Percentiles rank a stretch among this genome's conserved stretches.
Evolutionary conservation across 1,140 invertebrate genomes (phyloP).

Genomic region (Anadara kagoshimensis): DNA sequence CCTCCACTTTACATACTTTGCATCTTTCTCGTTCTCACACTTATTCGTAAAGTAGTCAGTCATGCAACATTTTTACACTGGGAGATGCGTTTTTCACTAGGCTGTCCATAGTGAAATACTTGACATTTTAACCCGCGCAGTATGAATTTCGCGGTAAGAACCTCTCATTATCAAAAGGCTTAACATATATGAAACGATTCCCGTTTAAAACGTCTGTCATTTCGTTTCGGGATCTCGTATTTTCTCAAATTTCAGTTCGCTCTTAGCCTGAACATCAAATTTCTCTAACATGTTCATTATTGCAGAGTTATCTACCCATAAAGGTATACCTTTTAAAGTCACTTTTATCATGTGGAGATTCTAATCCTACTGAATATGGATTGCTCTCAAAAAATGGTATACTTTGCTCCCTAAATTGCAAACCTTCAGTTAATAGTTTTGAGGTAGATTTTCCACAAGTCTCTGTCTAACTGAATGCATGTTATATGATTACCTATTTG

Average conservation of each 20-base stretch:
- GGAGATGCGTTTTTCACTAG: not conserved
- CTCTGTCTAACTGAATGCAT: too few relatives aligned
- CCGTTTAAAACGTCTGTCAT: not conserved
- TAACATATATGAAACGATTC: not conserved
- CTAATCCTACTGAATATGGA: too few relatives aligned
- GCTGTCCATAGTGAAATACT: too few relatives aligned
- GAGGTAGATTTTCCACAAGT: too few relatives aligned
- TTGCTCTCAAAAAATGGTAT: too few relatives aligned
- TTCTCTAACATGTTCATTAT: not conserved
- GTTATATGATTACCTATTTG: too few relatives aligned
- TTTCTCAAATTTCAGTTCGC: not conserved
- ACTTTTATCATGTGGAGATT: not conserved
- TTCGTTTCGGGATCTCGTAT: not conserved
- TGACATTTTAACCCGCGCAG: too few relatives aligned
- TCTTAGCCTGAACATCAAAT: not conserved
- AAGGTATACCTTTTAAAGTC: not conserved
- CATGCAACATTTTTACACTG: constrained; percentile 2
- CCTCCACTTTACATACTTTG: not conserved
- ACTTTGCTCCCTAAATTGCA: too few relatives aligned
- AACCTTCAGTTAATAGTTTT: too few relatives aligned
- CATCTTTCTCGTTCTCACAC: not conserved
- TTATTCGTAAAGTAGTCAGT: not conserved
- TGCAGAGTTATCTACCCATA: not conserved
- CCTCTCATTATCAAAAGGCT: too few relatives aligned
- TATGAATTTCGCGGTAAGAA: too few relatives aligned